Percentiles rank a stretch among this genome's conserved stretches.
phyloP scores from a whole-genome alignment of 2,797 vertebrate genomes.

The Melanotaenia nigrans region DNA sequence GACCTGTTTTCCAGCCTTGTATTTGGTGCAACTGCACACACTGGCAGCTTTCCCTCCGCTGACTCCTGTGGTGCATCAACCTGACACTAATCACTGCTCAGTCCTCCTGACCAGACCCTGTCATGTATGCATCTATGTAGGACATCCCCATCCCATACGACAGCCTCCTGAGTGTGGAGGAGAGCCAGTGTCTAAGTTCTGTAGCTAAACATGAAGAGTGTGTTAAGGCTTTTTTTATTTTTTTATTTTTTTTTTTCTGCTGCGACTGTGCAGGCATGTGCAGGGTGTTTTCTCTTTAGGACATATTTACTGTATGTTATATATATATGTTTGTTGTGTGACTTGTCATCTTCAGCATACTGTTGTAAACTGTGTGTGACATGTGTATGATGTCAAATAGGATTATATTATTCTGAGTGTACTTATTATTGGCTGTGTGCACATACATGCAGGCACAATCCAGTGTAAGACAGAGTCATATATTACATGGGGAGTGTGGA shows the following conservation, averaged over 20 bases:
- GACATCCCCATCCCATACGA: conserved; percentile 48
- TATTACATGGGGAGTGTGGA: conserved; percentile 33
- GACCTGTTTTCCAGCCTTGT: neutral
- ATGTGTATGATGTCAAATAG: conserved; percentile 10
- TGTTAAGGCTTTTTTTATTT: conserved; percentile 40
- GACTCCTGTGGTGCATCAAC: conserved; percentile 35
- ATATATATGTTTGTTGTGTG: neutral
- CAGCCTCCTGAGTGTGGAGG: conserved; percentile 38
- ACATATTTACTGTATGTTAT: neutral
- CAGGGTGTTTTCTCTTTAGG: conserved; percentile 15
- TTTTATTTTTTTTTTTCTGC: neutral
- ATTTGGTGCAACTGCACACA: conserved; percentile 1
- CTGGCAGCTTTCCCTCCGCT: conserved; percentile 26
- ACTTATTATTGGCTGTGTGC: neutral
- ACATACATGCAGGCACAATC: neutral
- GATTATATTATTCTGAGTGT: neutral
- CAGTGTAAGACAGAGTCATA: conserved; percentile 25
- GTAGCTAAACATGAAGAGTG: conserved; percentile 39
- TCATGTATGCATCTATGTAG: conserved; percentile 43
- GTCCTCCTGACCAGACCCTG: conserved; percentile 46
- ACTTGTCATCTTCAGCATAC: neutral
- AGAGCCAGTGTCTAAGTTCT: conserved; percentile 56
- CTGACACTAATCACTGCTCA: conserved; percentile 49
- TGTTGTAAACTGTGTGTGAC: conserved; percentile 3
- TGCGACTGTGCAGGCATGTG: conserved; percentile 10